These are phyloP conservation scores for Heliocidaris tuberculata DNA, from an alignment of 35 echinoderm and acorn worm genomes.

Conservation along the genomic window DNA sequence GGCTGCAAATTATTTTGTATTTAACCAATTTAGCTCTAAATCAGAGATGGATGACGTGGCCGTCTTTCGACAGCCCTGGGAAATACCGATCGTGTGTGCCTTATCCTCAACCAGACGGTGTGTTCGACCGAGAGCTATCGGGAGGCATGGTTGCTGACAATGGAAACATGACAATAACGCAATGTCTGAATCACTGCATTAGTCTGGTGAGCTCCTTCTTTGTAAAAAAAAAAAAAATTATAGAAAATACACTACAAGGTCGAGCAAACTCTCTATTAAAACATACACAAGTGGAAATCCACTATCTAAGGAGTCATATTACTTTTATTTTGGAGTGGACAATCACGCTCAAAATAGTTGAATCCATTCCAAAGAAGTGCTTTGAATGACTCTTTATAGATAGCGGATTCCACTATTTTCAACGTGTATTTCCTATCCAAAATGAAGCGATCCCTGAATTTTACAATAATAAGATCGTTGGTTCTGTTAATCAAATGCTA, in stretches of 20 bases:
- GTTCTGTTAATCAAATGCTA: too few species aligned
- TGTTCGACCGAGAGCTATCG: constrained; percentile 30
- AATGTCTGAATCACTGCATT: constrained; percentile 57
- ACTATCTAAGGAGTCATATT: too few species aligned
- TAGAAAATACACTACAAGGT: background rate
- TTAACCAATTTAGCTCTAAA: constrained; percentile 37
- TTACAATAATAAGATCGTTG: too few species aligned
- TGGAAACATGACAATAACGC: constrained; percentile 54
- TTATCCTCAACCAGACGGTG: constrained; percentile 24
- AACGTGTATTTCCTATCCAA: too few species aligned
- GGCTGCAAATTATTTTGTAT: too few species aligned
- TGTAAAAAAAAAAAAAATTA: background rate
- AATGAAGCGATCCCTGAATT: too few species aligned
- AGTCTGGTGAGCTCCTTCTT: constrained; percentile 30
- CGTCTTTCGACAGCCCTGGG: constrained; percentile 58
- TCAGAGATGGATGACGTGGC: constrained; percentile 72
- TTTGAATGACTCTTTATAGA: too few species aligned
- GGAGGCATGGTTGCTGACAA: constrained; percentile 49
- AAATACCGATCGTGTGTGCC: constrained; percentile 71
- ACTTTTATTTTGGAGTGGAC: too few species aligned
- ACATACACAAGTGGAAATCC: too few species aligned
- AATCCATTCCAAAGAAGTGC: background rate
- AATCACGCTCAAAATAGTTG: background rate
- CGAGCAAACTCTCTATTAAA: background rate
- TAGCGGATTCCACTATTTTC: too few species aligned